Evolutionary conservation across 2,113 vertebrate genomes (phyloP).

Genomic region (Ceyx margarethae): DNA sequence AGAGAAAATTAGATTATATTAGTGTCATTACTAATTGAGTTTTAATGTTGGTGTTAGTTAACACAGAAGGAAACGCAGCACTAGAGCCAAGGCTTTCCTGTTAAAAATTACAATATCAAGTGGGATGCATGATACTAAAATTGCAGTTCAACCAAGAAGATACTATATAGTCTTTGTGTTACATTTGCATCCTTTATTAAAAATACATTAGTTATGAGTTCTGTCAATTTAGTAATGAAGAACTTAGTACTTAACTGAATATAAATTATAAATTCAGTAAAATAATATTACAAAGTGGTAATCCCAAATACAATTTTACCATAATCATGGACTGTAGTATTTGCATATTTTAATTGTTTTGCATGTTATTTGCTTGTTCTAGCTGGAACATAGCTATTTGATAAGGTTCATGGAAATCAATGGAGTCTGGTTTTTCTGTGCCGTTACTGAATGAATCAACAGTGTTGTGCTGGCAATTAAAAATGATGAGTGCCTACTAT

Average conservation of each 20-base stretch:
- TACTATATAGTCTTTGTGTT: not conserved
- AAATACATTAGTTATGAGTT: not conserved
- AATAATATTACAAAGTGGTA: not conserved
- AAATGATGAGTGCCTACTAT: not conserved
- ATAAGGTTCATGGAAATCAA: not conserved
- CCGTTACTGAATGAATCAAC: not conserved
- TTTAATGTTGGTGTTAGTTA: conserved; percentile 16
- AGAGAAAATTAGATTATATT: conserved; percentile 9
- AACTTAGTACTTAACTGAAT: not conserved
- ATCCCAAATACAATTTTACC: not conserved
- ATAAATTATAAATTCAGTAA: no score
- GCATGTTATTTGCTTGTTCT: not conserved
- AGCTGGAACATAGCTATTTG: not conserved
- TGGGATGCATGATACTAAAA: not conserved
- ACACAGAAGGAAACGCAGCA: not conserved
- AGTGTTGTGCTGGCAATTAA: not conserved
- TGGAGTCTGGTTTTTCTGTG: not conserved
- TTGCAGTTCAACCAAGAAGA: not conserved
- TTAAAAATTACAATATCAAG: not conserved
- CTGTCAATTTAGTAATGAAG: not conserved
- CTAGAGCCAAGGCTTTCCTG: not conserved
- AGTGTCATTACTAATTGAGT: conserved; percentile 22
- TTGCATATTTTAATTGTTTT: not conserved
- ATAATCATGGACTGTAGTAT: not conserved
- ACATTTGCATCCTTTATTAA: not conserved